Base-by-base conservation (phyloP, 2,797 vertebrate species). In the Dendrocincla fuliginosa region DNA sequence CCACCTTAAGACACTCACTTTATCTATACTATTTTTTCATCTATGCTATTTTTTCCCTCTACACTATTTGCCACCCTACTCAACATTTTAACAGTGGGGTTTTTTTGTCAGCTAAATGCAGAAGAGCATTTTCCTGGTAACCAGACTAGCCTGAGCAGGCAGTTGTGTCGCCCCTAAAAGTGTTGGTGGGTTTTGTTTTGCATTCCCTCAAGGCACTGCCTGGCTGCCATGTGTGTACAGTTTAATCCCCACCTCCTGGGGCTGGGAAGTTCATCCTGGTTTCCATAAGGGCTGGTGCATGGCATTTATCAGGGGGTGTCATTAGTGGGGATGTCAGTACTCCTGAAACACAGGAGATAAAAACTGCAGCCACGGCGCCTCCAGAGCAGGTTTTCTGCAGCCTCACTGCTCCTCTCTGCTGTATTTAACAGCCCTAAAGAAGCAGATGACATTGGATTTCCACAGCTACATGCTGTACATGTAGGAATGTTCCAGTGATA, bases 401-500 rank as follows among this genome's bases (percentile, higher is more conserved):
- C 37, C 32, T 93, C 32, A 35, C 64, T 9, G 4, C 87, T 57
- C 70, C 49, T 89, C 84, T 87, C 1, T 83, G n/a, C 39, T 47
- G 22, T 92, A 16, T 49, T 53, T 87, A 89, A 59, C 70, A 84
- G 35, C 78, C 64, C 56, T 73, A 14, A 83, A 65, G 88, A 63
- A 77, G 35, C 42, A 37, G n/a, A 25, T 71, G 79, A 81, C 57
- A 61, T 44, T 84, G 64, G 53, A 90, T 90, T 93, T 89, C 88
- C 60, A 76, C 61, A 92, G 84, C 86, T 96, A 75, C 92, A 44
- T 50, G 42, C 84, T 87, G 32, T 67, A 79, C 42, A 13, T 90
- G 50, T 56, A 59, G 63, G 76, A 84, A 47, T 33, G 37, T 95
- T 94, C 32, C 84, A 75, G 32, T 41, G 56, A 42, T 86, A 61